Evolutionary conservation across 2,113 vertebrate genomes (phyloP), one percentile per base, ranked within the genome.

Genomic region (Eublepharis macularius): DNA sequence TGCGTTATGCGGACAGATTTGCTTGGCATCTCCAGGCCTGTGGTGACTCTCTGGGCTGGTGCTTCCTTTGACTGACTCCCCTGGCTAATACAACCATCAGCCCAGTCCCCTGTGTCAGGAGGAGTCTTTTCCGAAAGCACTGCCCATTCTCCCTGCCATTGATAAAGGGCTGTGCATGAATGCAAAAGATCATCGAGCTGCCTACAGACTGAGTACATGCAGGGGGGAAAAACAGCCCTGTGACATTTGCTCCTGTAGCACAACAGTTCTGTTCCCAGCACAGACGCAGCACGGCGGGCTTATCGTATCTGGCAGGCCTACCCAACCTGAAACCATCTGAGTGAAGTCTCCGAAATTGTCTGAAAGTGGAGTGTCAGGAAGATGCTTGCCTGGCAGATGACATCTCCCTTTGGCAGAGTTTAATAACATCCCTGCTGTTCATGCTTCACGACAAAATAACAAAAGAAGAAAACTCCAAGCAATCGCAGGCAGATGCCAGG

Each of bases 271-370:
- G 94, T 94, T 88, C 92, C 72, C 0, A 0, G 91, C 93, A 82
- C 82, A 86, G 88, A 86, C 90, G 90, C 88, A 84, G 65, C 29
- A 0, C 72, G 2, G 16, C 84, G 88, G 90, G 45, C 70, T 93
- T 94, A 94, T 95, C 87, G 16, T 86, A 93, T 94, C 19, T 95
- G 94, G 95, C 94, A 95, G 90, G 92, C 89, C 92, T 94, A 94
- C 92, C 93, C 94, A 95, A 95, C 93, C 94, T 94, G 94, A 95
- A 95, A 95, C 94, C 94, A 94, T 95, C 93, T 87, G 92, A 95
- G 94, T 94, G 88, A 92, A 86, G 93, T 91, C 92, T 93, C 92
- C 91, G 93, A 94, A 94, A 95, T 94, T n/a, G 79, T 92, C 94
- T 94, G 92, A 94, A 95, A 95, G 94, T 93, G 92, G 93, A 94